Evolutionary conservation across 2,113 vertebrate species (phyloP).

Genomic region (Cromileptes altivelis): DNA sequence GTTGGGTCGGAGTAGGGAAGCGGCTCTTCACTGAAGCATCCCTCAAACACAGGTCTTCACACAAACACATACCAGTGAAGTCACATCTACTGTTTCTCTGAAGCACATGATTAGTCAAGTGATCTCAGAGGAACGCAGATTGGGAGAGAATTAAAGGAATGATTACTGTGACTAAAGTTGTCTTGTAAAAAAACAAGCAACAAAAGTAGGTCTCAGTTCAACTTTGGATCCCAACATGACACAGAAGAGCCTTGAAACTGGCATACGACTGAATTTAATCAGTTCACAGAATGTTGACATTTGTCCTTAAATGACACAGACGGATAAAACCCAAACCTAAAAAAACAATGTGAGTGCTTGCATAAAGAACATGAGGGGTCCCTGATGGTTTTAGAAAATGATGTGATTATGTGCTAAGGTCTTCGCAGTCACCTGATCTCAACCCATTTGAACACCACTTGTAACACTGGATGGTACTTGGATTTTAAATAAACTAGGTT

Average conservation of each 20-base stretch:
- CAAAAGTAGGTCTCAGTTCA: neutral
- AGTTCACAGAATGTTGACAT: neutral
- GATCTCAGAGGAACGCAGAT: neutral
- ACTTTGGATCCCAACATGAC: neutral
- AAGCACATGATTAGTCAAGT: constrained; percentile 28
- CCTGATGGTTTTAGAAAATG: neutral
- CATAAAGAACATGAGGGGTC: neutral
- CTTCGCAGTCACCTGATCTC: neutral
- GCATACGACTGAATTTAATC: neutral
- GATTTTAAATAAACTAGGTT: no score
- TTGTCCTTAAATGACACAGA: neutral
- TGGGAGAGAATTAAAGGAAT: constrained; percentile 17
- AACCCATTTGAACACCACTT: neutral
- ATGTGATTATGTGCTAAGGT: neutral
- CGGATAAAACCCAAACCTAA: neutral
- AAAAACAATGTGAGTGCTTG: neutral
- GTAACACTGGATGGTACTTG: no score
- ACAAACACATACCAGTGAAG: constrained; percentile 18
- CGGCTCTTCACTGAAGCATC: constrained; percentile 96
- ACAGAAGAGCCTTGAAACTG: neutral
- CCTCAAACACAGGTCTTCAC: constrained; percentile 92
- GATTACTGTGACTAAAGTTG: constrained; percentile 10
- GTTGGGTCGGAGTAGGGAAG: constrained; percentile 93
- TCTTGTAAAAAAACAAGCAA: neutral
- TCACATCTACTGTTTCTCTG: neutral